Evolutionary conservation across 2,113 vertebrate species (phyloP).

Genomic region (Gorsachius goisagi): DNA sequence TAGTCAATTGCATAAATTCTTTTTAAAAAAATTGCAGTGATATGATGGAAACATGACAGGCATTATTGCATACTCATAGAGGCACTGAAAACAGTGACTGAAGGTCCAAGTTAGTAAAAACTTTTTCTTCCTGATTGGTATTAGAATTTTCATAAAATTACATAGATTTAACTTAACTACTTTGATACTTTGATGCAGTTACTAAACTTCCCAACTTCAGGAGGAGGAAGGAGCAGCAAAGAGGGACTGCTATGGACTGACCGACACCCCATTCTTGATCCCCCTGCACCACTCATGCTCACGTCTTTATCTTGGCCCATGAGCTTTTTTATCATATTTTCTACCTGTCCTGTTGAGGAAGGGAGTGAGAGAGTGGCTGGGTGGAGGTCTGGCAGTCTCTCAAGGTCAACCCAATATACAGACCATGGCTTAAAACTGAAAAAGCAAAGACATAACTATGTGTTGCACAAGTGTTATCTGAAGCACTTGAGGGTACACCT

Average conservation of each 20-base stretch:
- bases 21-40: not conserved
- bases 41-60: not conserved
- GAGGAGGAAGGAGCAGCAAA: not conserved
- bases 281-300: fast-evolving
- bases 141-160: not conserved
- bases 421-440: not conserved
- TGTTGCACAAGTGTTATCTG: not conserved
- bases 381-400: not conserved
- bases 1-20: not conserved
- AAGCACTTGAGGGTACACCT: not conserved
- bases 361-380: no score
- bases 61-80: not conserved
- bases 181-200: not conserved
- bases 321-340: no score
- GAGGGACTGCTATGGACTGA: not conserved
- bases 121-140: not conserved
- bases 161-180: not conserved
- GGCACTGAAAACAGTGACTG: not conserved
- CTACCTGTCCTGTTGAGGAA: no score
- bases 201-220: not conserved
- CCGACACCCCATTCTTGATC: fast-evolving
- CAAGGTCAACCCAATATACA: not conserved
- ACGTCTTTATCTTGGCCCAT: not conserved
- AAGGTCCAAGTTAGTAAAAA: not conserved
- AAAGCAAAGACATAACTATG: fast-evolving